These are phyloP conservation scores for Aproaerema taeniolella DNA, from an alignment of 2,888 invertebrate genomes.

Conservation along the genomic window DNA sequence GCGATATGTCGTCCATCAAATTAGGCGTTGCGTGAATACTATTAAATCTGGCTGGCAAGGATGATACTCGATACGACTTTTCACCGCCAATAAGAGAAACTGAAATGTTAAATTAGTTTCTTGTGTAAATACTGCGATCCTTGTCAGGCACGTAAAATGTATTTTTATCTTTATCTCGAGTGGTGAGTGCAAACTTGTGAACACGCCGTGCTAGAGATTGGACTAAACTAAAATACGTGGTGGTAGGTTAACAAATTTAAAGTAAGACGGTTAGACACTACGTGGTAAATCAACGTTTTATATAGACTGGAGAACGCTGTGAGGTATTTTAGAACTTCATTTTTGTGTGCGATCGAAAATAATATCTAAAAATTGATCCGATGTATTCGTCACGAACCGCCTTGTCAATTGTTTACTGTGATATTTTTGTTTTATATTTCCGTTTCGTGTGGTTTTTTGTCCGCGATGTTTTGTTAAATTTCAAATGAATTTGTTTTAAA, in stretches of 20 bases:
- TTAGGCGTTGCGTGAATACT: conserved; percentile 3
- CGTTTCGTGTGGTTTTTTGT: too few relatives aligned
- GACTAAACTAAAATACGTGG: conserved; percentile 17
- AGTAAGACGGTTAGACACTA: conserved; percentile 9
- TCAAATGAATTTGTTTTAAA: background rate
- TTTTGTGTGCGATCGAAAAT: conserved; percentile 22
- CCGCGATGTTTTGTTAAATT: too few relatives aligned
- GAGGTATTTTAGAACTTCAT: conserved; percentile 17
- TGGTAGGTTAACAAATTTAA: conserved; percentile 22
- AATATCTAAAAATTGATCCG: background rate
- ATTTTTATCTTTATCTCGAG: conserved; percentile 18
- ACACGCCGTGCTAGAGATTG: conserved; percentile 5
- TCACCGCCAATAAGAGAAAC: too few relatives aligned
- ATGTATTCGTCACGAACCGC: background rate
- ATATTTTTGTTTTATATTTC: conserved; percentile 6
- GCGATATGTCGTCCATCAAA: conserved; percentile 2
- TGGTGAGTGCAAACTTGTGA: conserved; percentile 23
- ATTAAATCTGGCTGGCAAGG: background rate
- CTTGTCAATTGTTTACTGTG: conserved; percentile 7
- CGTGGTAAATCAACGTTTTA: conserved; percentile 16
- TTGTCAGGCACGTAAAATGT: conserved; percentile 1
- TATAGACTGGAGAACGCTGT: conserved; percentile 40
- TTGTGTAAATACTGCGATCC: too few relatives aligned
- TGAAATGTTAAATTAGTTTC: too few relatives aligned
- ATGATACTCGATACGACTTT: background rate